phyloP scores from a whole-genome alignment of 2,797 vertebrate species.

The Buphagus erythrorhynchus region DNA sequence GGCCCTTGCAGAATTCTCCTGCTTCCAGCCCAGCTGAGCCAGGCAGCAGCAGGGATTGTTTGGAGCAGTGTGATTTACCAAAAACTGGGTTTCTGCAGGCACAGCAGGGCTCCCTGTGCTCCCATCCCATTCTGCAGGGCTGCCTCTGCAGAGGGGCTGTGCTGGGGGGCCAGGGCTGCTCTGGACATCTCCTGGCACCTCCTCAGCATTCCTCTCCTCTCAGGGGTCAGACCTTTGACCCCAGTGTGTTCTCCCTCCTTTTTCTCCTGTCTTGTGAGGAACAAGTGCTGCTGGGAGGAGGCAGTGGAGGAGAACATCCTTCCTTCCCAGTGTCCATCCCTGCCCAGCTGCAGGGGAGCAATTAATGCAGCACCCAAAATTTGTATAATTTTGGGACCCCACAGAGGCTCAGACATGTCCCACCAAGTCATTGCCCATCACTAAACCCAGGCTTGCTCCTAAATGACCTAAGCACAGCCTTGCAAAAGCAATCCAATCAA shows the following conservation, averaged over 20 bases:
- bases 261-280: neutral
- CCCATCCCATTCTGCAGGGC: accelerated
- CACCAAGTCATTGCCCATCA: neutral
- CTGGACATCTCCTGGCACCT: accelerated
- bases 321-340: neutral
- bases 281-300: neutral
- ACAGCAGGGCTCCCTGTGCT: neutral
- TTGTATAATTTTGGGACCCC: neutral
- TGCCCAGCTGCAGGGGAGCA: no score
- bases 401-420: neutral
- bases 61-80: neutral
- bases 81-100: neutral
- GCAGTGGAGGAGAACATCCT: neutral
- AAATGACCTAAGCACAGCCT: neutral
- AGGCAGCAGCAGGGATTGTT: neutral
- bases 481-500: neutral
- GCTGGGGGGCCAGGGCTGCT: neutral
- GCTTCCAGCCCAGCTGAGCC: neutral
- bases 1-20: neutral
- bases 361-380: neutral
- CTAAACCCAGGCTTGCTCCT: neutral
- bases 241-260: accelerated
- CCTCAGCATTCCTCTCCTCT: neutral
- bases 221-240: neutral
- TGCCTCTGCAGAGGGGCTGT: accelerated